phyloP scores from a whole-genome alignment of 1,140 invertebrate species.

The Papilio machaon region DNA sequence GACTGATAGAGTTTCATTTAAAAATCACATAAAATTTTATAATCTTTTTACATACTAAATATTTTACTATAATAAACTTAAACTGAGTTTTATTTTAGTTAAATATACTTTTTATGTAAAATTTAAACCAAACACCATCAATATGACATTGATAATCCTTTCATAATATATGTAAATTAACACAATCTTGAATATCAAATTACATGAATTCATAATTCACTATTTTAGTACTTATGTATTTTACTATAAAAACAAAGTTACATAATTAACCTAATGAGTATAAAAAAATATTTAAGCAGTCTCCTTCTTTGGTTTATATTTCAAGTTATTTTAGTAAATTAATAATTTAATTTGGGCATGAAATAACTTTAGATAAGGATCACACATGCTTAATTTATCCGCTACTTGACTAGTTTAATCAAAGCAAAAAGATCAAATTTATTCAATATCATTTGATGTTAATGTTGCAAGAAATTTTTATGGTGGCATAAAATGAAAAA shows the following conservation, averaged over 20 bases:
- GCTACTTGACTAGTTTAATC: not conserved
- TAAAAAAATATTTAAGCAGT: not conserved
- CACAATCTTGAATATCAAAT: not conserved
- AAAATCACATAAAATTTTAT: not conserved
- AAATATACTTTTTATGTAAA: conserved; percentile 5
- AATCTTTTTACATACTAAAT: not conserved
- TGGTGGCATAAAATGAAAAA: conserved; percentile 6
- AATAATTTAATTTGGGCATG: not conserved
- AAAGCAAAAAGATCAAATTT: conserved; percentile 9
- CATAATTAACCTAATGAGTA: not conserved
- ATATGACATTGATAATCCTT: not conserved
- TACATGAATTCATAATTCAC: not conserved
- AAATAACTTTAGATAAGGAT: not conserved
- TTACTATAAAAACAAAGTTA: not conserved
- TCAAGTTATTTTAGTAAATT: not conserved
- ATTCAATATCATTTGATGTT: not conserved
- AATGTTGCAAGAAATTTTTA: conserved; percentile 12
- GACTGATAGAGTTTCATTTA: not conserved
- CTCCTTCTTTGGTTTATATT: not conserved
- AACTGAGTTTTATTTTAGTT: not conserved
- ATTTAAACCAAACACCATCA: not conserved
- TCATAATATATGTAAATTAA: not conserved
- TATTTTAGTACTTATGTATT: not conserved
- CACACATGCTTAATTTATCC: conserved; percentile 1
- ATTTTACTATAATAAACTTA: not conserved